Evolutionary conservation across 2,113 vertebrate species (phyloP), one percentile per base, ranked within the genome.

Genomic region (Anhinga anhinga): DNA sequence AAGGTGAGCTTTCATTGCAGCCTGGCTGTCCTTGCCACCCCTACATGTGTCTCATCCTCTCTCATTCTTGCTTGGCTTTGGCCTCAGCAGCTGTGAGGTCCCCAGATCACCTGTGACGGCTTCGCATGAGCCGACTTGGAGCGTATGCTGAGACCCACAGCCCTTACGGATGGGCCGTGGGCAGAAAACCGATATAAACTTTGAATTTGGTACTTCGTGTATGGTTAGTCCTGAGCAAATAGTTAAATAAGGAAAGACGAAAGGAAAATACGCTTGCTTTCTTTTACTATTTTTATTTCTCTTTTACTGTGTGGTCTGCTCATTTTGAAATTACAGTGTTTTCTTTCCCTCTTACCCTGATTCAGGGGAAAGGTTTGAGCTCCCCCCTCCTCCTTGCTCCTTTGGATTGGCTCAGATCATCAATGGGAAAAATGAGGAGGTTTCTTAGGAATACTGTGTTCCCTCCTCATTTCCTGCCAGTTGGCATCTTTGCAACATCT

Each of bases 271-370:
- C 73, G 32, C 53, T 89, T 19, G 22, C 67, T 44, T 72, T 81
- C 56, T 66, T 38, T 74, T 82, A 14, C 93, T 94, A 80, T 94
- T 97, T 96, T 94, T 88, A 77, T 89, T 89, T 87, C 63, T 47
- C 73, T 76, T 77, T 66, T 29, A 42, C 83, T 91, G 85, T 87
- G 92, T 89, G 96, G 94, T 94, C 87, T n/a, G 42, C 88, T 88
- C 81, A 15, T 81, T 72, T 79, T 93, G 70, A 88, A 87, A 76
- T 88, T 47, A 66, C 23, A 34, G 74, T 71, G 73, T 96, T 96
- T 94, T 90, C 83, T 89, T 90, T 97, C 61, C 78, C 67, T 83
- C 72, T 73, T 81, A 10, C 74, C 38, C 95, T 82, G 52, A 53
- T 95, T 94, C 61, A 84, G 65, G 82, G 81, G 73, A 62, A 89